phyloP scores from a whole-genome alignment of 35 echinoderm and acorn worm species.

The Holothuria glaberrima region DNA sequence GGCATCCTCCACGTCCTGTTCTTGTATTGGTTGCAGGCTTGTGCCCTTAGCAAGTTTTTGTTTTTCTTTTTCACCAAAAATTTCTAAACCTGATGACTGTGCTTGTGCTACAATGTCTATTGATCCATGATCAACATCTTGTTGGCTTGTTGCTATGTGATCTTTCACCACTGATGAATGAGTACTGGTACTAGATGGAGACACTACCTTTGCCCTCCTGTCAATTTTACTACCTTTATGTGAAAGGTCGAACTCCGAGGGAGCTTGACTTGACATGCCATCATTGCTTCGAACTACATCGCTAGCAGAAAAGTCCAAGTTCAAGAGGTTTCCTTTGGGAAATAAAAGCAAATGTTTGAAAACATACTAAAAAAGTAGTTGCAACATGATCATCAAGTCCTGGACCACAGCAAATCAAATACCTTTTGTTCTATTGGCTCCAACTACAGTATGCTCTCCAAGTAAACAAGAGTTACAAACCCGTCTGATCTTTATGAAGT shows the following conservation, averaged over 20 bases:
- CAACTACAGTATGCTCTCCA: too few species aligned
- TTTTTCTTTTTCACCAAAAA: not conserved
- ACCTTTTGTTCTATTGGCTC: too few species aligned
- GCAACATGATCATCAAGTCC: too few species aligned
- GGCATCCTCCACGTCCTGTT: not conserved
- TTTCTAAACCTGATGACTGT: not conserved
- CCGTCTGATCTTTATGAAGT: too few species aligned
- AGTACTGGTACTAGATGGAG: conserved; percentile 5
- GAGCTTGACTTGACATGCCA: not conserved
- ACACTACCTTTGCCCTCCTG: not conserved
- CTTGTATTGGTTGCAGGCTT: conserved; percentile 6
- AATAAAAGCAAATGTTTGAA: not conserved
- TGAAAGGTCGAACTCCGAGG: conserved; percentile 3
- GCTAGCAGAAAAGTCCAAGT: conserved; percentile 36
- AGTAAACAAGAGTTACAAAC: too few species aligned
- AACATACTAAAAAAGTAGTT: too few species aligned
- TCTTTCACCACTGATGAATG: not conserved
- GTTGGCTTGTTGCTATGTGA: too few species aligned
- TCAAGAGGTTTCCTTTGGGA: conserved; percentile 39
- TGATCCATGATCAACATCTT: not conserved
- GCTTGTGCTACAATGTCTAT: not conserved
- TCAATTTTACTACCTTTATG: not conserved
- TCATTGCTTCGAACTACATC: not conserved
- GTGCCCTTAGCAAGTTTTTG: not conserved
- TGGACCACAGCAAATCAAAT: too few species aligned